Evolutionary conservation across 30 jellyfish, hydroid and myxozoan species (phyloP), one percentile per base, ranked within the genome.

Genomic region (Aurelia coerulea): DNA sequence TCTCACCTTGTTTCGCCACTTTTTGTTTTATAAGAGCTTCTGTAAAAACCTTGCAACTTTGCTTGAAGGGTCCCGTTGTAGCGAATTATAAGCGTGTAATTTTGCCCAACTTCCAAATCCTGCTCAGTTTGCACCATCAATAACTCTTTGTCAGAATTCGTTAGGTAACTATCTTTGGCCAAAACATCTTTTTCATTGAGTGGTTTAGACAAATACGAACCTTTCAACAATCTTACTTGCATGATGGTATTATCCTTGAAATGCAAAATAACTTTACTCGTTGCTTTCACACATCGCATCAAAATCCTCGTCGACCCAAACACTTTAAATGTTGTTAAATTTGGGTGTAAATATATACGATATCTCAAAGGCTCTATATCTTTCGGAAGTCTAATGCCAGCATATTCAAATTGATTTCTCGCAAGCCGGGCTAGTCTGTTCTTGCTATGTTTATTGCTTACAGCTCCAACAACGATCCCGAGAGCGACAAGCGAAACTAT

Each of bases 381-480:
- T 18, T 69, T 75, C 18, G 99, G 99, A 18, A 95, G 81, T 53
- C 97, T 67, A 51, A 95, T 46, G 9, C 76, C 84, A 14, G 87
- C 52, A 67, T 89, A 95, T 4, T 90, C 90, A 52, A 92, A 88
- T 14, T 74, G 84, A 53, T 78, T 94, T 50, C 90, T 72, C 0
- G 90, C 95, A 2, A 60, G 58, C 29, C 91, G 91, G 67, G 72
- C 74, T 35, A 78, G 31, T 54, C 64, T 79, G 14, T 74, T 31
- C 12, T 59, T 81, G 6, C 72, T 51, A 35, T 77, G 88, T 33
- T 54, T 50, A 51, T 95, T 95, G 76, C 86, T 83, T 2, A 95
- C 90, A 11, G 94, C 97, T 8, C 99, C 99, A 59, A 90, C 90
- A 14, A 89, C 85, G 42, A 95, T 92, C 19, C 99, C 99, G 1